Percentiles rank a stretch among this genome's conserved stretches.
These are phyloP conservation scores for Himalopsyche anomala DNA, from an alignment of 2,888 invertebrate species.

Conservation along the genomic window DNA sequence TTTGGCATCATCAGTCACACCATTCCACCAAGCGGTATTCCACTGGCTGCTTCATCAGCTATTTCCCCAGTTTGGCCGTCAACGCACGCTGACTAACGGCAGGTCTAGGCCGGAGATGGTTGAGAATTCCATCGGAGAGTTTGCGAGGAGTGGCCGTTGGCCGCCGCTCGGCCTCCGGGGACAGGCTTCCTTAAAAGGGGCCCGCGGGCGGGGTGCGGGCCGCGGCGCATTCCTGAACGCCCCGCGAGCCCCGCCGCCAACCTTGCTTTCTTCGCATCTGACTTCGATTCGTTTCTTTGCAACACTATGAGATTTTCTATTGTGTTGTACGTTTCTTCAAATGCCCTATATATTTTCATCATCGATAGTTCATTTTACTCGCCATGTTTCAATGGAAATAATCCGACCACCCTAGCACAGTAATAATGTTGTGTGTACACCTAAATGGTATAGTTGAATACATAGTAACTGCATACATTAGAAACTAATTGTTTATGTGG, in stretches of 20 bases:
- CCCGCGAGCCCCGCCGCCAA: background rate
- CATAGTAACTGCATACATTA: too few species aligned
- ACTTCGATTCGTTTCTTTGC: conserved; percentile 24
- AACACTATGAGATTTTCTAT: conserved; percentile 12
- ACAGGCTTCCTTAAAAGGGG: conserved; percentile 54
- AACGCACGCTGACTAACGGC: background rate
- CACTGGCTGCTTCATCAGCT: conserved; percentile 6
- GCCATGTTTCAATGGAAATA: too few species aligned
- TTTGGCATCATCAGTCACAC: background rate
- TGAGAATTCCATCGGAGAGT: conserved; percentile 34
- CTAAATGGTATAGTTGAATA: too few species aligned
- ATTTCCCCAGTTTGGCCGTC: background rate
- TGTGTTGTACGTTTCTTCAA: background rate
- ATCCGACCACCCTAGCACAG: too few species aligned
- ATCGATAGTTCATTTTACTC: too few species aligned
- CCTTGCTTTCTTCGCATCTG: conserved; percentile 31
- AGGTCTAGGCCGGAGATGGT: conserved; percentile 34
- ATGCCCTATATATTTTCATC: background rate
- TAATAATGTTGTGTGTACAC: too few species aligned
- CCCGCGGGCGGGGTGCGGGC: conserved; percentile 41
- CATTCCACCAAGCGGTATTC: background rate
- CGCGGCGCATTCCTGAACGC: conserved; percentile 22
- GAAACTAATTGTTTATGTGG: too few species aligned
- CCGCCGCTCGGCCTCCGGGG: conserved; percentile 35
- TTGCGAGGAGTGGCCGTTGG: conserved; percentile 12